Base-by-base conservation (phyloP, 2,797 vertebrate species). In the Macrochelys suwanniensis region DNA sequence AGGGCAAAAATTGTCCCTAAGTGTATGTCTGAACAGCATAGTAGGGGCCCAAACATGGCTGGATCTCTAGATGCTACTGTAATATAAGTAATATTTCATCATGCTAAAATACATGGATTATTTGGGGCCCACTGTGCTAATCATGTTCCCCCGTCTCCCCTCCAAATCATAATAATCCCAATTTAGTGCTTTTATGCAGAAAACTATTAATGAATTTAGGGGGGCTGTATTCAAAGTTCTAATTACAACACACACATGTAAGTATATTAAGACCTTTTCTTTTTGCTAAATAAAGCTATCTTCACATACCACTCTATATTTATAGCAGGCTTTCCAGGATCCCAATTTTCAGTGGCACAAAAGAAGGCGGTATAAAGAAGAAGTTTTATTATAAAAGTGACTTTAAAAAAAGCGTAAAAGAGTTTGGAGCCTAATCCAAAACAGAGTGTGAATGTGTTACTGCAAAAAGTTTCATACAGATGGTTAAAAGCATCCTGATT, bases 1-100 rank as follows among this genome's bases (percentile, higher is more conserved):
- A 61, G 96, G 95, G 96, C 94, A 97, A 95, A 96, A 97, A 96
- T 94, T 96, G 95, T 90, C 95, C 96, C 93, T 96, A 97, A 97
- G 95, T 96, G 95, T 21, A 7, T 96, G 96, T 96, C 96, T 95
- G 95, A 96, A 96, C 89, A 76, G 11, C 8, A 13, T 42, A 76
- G 11, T 2, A 13, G 37, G 21, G 68, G 19, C 33, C 37, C 23
- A 45, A 5, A 76, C 42, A 26, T 76, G 42, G 12, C 4, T 42
- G 11, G 42, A 47, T 76, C 37, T 26, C 71, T 76, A 25, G 25
- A 28, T 26, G 25, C 45, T 26, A 77, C 74, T 49, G 45, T 45
- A 16, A 16, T 9, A 49, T 47, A 45, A 31, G 25, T 49, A 77
- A 28, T 49, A 77, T 47, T 77, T 77, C 23, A 45, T 49, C 12